phyloP scores from a whole-genome alignment of 2,113 vertebrate genomes.

The Corythaeola cristata region DNA sequence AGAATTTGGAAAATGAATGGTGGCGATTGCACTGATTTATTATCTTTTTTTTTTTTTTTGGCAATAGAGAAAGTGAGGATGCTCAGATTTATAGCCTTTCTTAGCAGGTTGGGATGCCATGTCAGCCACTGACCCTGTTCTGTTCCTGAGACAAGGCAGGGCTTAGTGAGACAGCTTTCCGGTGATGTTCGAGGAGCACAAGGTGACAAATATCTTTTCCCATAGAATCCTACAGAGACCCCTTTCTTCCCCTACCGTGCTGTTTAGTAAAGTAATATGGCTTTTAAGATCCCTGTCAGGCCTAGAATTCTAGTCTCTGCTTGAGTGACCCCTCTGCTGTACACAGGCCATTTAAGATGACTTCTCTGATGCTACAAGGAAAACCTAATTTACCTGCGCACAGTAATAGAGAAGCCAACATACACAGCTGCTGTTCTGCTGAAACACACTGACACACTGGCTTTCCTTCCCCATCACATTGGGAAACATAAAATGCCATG shows the following conservation, averaged over 20 bases:
- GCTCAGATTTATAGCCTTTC: neutral
- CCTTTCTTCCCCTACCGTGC: neutral
- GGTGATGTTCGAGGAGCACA: neutral
- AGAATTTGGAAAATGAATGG: neutral
- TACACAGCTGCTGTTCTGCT: neutral
- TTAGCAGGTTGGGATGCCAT: neutral
- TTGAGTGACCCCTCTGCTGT: neutral
- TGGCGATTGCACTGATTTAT: neutral
- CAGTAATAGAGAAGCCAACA: accelerated
- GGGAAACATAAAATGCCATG: accelerated
- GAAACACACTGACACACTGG: neutral
- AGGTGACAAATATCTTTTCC: neutral
- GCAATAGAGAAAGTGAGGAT: neutral
- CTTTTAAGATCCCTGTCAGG: neutral
- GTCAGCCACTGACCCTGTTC: neutral
- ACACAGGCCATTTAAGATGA: neutral
- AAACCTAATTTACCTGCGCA: neutral
- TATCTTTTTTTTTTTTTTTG: neutral
- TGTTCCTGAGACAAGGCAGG: neutral
- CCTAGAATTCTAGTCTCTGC: neutral
- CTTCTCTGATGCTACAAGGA: neutral
- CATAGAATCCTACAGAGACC: neutral
- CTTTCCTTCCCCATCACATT: accelerated
- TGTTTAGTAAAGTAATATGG: neutral
- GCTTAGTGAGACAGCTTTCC: neutral